These are phyloP conservation scores for Operophtera brumata DNA, from an alignment of 2,888 invertebrate genomes.

Conservation along the genomic window DNA sequence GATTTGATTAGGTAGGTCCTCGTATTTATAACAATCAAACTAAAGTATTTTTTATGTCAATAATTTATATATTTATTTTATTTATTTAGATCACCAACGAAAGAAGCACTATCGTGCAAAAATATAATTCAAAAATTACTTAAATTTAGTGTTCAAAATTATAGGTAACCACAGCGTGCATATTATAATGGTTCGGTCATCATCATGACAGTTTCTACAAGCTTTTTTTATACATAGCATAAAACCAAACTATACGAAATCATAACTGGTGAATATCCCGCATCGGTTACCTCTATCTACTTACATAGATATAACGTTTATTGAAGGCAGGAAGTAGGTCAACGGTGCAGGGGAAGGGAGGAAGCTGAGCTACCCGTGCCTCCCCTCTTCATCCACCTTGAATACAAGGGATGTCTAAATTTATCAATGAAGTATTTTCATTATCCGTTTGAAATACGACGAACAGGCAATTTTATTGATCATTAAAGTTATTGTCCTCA, in stretches of 20 bases:
- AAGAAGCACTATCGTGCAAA: too few species aligned
- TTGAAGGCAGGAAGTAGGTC: constrained; percentile 65
- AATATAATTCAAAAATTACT: too few species aligned
- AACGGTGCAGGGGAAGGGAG: constrained; percentile 65
- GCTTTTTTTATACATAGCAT: neutral
- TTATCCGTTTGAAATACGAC: neutral
- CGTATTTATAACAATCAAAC: neutral
- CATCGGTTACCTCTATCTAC: constrained; percentile 10
- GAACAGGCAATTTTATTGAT: neutral
- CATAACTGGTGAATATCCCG: constrained; percentile 8
- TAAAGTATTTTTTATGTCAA: neutral
- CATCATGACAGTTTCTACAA: neutral
- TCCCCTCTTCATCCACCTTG: constrained; percentile 33
- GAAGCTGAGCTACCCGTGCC: constrained; percentile 39
- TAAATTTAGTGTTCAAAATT: too few species aligned
- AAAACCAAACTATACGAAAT: neutral
- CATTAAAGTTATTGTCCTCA: neutral
- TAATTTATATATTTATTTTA: too few species aligned
- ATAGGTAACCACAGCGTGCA: too few species aligned
- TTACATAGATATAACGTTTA: constrained; percentile 29
- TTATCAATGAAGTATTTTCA: constrained; percentile 19
- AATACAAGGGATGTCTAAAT: constrained; percentile 33
- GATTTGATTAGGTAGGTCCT: too few species aligned
- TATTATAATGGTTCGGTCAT: neutral
- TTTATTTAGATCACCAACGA: too few species aligned